Evolutionary conservation across 2,888 invertebrate genomes (phyloP), one percentile per base, ranked within the genome.

Genomic region (Eristalinus sepulchralis): DNA sequence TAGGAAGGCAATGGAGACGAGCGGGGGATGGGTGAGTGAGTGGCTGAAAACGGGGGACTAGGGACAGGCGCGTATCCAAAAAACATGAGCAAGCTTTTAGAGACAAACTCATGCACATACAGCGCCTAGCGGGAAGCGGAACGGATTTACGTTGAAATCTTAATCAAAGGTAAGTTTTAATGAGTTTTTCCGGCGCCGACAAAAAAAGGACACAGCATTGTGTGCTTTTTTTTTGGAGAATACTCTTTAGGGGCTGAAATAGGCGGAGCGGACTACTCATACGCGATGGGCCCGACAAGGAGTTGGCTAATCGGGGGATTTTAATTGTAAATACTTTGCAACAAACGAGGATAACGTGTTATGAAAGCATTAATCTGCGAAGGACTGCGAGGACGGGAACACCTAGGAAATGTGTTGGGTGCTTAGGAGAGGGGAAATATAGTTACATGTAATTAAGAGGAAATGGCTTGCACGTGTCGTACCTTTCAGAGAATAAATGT

Each of bases 131-230:
- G 10, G 22, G 53, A 34, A 10, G 27, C 36, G 57, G 67, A 70
- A 68, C 34, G 66, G 53, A 76, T 77, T 76, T 71, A 59, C 53
- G 72, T 81, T 73, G 72, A 85, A 85, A 72, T 82, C 72, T 68
- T 66, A 78, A 78, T 85, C 82, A 85, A 77, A 85, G 77, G 59
- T 77, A 63, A 64, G 82, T 81, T 73, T 81, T 85, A 85, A 85
- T 77, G 76, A 81, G 84, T 60, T 76, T 27, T 76, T 68, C 17
- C 33, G 27, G 31, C 68, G 36, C 13, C 60, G 47, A 71, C 24
- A 47, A 13, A 31, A 24, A 11, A 60, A 33, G 76, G 67, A 67
- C 64, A 36, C 68, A 55, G 31, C 24, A 36, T 10, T 17, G 2
- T 5, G 27, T 27, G 27, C 36, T 11, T 4, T 63, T 34, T 20